Conservation (phyloP, 2,113 vertebrate species). For the Calidris pugnax region DNA sequence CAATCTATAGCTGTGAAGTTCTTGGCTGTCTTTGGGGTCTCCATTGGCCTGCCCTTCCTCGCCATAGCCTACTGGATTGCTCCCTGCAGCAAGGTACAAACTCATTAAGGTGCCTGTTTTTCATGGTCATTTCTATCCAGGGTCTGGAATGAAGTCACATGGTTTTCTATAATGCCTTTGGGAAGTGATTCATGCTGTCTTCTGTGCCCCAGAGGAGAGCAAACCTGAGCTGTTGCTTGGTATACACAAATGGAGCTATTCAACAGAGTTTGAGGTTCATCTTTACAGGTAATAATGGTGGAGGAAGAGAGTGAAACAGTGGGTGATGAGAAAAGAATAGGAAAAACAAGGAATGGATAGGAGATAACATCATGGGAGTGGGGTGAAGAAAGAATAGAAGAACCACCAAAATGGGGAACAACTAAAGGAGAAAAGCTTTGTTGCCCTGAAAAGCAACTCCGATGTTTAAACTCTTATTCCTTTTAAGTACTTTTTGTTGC, state of each 20-base stretch:
- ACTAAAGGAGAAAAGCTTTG: background rate
- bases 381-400: background rate
- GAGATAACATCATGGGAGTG: background rate
- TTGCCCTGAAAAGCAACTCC: background rate
- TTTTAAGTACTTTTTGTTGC: background rate
- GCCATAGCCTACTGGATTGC: conserved; percentile 96
- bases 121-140: background rate
- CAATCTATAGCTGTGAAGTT: conserved; percentile 96
- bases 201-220: background rate
- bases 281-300: background rate
- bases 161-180: background rate
- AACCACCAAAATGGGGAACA: background rate
- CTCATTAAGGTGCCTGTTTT: background rate
- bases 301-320: background rate
- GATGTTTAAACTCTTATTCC: background rate
- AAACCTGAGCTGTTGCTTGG: background rate
- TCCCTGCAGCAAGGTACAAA: conserved; percentile 95
- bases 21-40: conserved; percentile 92
- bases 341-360: background rate
- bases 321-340: background rate
- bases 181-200: background rate
- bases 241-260: background rate
- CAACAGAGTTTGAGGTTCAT: background rate
- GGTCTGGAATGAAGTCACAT: background rate
- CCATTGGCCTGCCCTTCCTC: conserved; percentile 92